Conservation (phyloP, 1,140 invertebrate genomes). For the Caenorhabditis remanei region DNA sequence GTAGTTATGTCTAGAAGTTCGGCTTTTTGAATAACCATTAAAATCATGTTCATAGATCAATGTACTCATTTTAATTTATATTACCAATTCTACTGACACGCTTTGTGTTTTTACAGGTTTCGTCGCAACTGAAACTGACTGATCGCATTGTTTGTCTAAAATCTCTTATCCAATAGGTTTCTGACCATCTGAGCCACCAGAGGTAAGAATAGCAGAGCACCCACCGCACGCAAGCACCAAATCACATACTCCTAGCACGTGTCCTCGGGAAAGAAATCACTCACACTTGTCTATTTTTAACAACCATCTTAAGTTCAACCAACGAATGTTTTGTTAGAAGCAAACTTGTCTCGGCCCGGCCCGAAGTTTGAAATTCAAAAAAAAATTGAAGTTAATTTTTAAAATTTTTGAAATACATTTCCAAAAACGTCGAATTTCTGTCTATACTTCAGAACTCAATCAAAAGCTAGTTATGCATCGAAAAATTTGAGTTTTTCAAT, state of each 20-base stretch:
- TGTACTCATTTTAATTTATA: background rate
- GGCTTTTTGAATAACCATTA: conserved; percentile 22
- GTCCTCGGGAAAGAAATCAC: background rate
- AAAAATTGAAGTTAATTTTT: too few species aligned
- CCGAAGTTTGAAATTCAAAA: too few species aligned
- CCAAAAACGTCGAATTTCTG: too few species aligned
- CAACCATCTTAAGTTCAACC: background rate
- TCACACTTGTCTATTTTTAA: background rate
- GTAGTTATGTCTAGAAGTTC: background rate
- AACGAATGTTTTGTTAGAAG: too few species aligned
- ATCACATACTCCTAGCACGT: background rate
- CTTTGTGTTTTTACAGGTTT: conserved; percentile 50
- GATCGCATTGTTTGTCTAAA: conserved; percentile 45
- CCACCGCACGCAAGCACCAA: background rate
- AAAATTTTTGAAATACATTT: too few species aligned
- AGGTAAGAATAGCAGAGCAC: conserved; percentile 11
- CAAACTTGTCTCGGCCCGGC: too few species aligned
- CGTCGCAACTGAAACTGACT: conserved; percentile 1
- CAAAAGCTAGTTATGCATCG: too few species aligned
- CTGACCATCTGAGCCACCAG: background rate
- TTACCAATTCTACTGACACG: conserved; percentile 21
- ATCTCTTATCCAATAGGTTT: background rate
- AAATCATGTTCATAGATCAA: background rate
- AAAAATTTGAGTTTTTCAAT: too few species aligned
- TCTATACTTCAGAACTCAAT: too few species aligned